These are phyloP conservation scores for Notoglanidium macrostoma DNA, from an alignment of 2,797 vertebrate genomes.

Conservation along the genomic window DNA sequence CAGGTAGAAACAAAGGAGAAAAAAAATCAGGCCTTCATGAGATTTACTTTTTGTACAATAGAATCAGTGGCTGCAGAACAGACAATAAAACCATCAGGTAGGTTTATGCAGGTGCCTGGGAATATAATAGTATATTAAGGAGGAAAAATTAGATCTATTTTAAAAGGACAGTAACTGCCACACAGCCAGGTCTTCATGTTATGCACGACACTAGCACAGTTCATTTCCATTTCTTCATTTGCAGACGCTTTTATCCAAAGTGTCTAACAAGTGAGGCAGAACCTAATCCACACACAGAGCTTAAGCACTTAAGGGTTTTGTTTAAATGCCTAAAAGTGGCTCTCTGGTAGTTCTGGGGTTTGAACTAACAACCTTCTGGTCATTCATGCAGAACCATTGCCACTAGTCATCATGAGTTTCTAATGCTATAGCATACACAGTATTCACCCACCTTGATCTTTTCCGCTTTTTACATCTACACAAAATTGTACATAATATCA, in stretches of 20 bases:
- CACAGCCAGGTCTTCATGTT: not conserved
- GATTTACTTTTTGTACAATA: not conserved
- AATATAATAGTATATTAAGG: not conserved
- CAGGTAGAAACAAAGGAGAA: not conserved
- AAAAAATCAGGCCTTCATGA: not conserved
- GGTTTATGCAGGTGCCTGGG: not conserved
- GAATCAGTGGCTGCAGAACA: not conserved
- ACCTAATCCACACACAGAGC: not conserved
- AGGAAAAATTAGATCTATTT: not conserved
- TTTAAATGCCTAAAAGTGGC: not conserved
- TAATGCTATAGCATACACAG: not conserved
- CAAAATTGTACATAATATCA: not conserved
- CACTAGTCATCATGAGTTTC: not conserved
- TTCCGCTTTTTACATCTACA: not conserved
- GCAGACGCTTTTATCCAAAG: not conserved
- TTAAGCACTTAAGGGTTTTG: not conserved
- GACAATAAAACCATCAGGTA: not conserved
- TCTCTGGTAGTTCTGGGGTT: not conserved
- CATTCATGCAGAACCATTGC: not conserved
- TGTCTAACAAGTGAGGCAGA: not conserved
- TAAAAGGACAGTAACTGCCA: not conserved
- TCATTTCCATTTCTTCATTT: not conserved
- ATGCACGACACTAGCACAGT: not conserved
- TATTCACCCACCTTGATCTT: not conserved
- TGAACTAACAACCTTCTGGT: not conserved